phyloP scores from a whole-genome alignment of 1,140 invertebrate species.

The Bradynema listronoti region DNA sequence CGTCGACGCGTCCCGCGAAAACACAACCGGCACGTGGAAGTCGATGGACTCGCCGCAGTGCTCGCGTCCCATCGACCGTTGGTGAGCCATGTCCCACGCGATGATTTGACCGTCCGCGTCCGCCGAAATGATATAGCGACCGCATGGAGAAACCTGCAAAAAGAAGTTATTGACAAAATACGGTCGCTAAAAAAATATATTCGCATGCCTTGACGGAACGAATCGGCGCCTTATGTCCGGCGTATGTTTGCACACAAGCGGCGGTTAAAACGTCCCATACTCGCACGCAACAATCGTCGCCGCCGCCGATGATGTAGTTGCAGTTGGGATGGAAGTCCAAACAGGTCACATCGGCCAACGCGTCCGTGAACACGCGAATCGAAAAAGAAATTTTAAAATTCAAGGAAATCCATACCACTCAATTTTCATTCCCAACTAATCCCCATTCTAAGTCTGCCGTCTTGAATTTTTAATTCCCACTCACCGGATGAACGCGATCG shows the following conservation, averaged over 20 bases:
- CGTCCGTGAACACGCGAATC: constrained; percentile 89
- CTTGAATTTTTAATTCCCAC: no score
- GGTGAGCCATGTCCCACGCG: constrained; percentile 50
- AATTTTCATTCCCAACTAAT: no score
- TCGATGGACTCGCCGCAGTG: constrained; percentile 27
- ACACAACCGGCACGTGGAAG: constrained; percentile 43
- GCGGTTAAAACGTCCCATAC: constrained; percentile 90
- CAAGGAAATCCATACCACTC: no score
- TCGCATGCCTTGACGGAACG: constrained; percentile 29
- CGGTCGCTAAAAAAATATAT: no score
- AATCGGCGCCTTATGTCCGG: constrained; percentile 41
- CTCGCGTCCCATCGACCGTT: constrained; percentile 39
- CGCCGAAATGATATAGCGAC: constrained; percentile 48
- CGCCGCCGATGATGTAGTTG: constrained; percentile 69
- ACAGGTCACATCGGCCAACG: constrained; percentile 84
- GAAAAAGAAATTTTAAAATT: no score
- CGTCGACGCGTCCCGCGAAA: constrained; percentile 46
- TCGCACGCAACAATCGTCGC: constrained; percentile 83
- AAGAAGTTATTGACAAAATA: no score
- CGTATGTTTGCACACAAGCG: constrained; percentile 70
- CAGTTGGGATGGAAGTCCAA: constrained; percentile 56
- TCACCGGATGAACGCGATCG: constrained; percentile 80
- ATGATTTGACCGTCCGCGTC: constrained; percentile 43
- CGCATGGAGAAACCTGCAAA: constrained; percentile 50
- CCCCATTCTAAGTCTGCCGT: no score